phyloP scores from a whole-genome alignment of 2,888 invertebrate genomes.

The Chironomus tentans region DNA sequence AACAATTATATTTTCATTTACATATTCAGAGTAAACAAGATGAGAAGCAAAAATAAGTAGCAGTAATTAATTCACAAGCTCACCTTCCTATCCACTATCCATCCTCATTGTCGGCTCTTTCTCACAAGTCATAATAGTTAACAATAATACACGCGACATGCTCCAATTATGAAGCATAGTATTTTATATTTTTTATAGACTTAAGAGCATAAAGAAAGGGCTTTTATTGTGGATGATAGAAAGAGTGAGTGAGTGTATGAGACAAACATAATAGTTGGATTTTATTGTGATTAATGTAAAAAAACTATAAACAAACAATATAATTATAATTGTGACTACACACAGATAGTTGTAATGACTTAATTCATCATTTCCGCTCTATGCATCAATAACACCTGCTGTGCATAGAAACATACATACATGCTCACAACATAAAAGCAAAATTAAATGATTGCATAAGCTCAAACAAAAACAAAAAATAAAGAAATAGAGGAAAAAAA shows the following conservation, averaged over 20 bases:
- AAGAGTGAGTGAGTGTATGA: too few species aligned
- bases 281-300: background rate
- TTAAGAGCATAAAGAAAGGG: background rate
- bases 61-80: too few species aligned
- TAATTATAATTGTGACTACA: background rate
- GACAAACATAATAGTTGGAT: background rate
- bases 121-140: background rate
- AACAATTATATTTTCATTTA: too few species aligned
- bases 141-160: background rate
- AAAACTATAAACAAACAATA: background rate
- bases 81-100: too few species aligned
- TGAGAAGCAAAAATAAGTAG: too few species aligned
- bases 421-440: background rate
- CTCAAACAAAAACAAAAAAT: background rate
- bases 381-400: background rate
- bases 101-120: too few species aligned
- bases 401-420: background rate
- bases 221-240: background rate
- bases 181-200: background rate
- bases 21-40: too few species aligned
- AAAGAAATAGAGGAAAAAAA: background rate
- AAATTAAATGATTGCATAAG: background rate
- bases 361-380: slow-evolving; percentile 3
- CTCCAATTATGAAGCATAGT: background rate
- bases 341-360: background rate